Conservation (phyloP, 2,888 invertebrate genomes). For the Lycia hirtaria region DNA sequence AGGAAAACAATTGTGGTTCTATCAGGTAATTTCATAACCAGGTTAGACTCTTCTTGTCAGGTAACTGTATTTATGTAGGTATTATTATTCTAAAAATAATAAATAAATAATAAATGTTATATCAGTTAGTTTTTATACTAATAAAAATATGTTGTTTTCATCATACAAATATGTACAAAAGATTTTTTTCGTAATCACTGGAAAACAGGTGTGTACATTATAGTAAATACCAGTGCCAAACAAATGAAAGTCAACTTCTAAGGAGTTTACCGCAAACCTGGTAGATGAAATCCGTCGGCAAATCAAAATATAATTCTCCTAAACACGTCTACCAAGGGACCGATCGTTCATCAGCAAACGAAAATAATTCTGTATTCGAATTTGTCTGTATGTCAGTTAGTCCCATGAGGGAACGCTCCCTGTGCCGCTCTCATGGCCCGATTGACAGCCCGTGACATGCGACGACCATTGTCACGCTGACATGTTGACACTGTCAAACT, state of each 20-base stretch:
- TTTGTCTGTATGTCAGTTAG: constrained; percentile 52
- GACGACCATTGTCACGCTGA: constrained; percentile 81
- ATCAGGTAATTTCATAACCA: no score
- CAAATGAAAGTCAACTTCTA: neutral
- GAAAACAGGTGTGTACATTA: no score
- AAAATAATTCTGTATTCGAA: constrained; percentile 65
- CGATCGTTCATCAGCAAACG: constrained; percentile 67
- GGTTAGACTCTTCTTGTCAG: no score
- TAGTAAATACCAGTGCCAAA: neutral
- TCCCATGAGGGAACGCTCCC: constrained; percentile 64
- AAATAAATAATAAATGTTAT: no score
- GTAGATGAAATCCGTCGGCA: constrained; percentile 15
- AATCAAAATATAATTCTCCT: constrained; percentile 22
- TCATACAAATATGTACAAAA: no score
- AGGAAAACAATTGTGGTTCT: no score
- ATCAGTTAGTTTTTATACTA: no score
- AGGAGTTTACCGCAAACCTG: neutral
- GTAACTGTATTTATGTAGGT: no score
- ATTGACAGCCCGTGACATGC: constrained; percentile 80
- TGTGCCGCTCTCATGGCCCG: constrained; percentile 75
- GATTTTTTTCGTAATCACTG: no score
- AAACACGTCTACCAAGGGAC: constrained; percentile 55
- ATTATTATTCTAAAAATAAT: no score
- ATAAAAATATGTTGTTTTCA: no score
- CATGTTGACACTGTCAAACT: constrained; percentile 84